Percentiles rank a stretch among this genome's conserved stretches.
These are phyloP conservation scores for Recurvirostra avosetta DNA, from an alignment of 2,113 vertebrate genomes.

Conservation along the genomic window DNA sequence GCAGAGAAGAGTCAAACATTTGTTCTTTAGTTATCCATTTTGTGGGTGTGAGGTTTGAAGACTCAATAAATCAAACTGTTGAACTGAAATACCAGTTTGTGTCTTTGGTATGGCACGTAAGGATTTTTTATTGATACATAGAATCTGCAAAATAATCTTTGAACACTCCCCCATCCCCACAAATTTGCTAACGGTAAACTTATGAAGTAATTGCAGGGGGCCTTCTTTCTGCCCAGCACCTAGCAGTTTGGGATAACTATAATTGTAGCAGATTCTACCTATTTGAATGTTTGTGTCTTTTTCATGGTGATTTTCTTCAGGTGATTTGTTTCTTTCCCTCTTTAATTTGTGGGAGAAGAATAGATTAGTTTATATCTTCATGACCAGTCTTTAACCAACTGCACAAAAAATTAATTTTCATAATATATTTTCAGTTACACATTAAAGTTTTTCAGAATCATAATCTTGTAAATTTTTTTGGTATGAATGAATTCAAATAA, in stretches of 20 bases:
- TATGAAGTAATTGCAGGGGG: background rate
- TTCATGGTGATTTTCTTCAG: background rate
- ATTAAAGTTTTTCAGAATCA: background rate
- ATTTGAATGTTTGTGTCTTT: background rate
- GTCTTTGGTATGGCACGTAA: background rate
- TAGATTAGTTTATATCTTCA: background rate
- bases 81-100: background rate
- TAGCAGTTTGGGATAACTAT: background rate
- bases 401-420: background rate
- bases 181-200: background rate
- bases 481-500: background rate
- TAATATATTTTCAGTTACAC: background rate
- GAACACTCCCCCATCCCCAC: background rate
- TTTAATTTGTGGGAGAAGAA: background rate
- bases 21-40: background rate
- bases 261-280: background rate
- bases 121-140: background rate
- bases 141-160: background rate
- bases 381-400: background rate
- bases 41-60: background rate
- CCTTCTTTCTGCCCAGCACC: background rate
- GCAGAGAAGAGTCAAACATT: background rate
- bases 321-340: background rate
- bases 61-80: background rate
- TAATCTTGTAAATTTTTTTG: background rate